Evolutionary conservation across 2,113 vertebrate species (phyloP).

Genomic region (Lathamus discolor): DNA sequence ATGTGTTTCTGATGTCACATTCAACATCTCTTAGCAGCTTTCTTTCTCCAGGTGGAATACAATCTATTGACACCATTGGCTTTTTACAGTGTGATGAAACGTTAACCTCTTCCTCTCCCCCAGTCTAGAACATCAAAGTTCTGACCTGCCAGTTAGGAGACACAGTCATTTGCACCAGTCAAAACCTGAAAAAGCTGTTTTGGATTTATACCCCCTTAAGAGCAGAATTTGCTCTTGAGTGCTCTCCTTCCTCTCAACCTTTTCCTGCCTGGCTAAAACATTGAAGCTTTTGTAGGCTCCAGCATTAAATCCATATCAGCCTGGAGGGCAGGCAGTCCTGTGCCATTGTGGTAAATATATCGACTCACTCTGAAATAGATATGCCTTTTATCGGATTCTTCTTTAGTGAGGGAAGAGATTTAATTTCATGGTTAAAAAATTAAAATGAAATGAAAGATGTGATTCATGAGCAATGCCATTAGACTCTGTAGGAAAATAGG

Average conservation of each 20-base stretch:
- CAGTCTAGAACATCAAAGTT: not conserved
- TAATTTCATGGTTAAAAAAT: not conserved
- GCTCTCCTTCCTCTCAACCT: not conserved
- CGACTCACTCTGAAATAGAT: not conserved
- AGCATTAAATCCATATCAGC: not conserved
- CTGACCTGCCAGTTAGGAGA: not conserved
- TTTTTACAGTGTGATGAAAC: not conserved
- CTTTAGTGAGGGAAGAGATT: slow-evolving; percentile 30
- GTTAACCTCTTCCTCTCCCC: slow-evolving; percentile 8
- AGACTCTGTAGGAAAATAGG: not conserved
- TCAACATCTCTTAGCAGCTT: not conserved
- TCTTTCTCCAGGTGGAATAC: slow-evolving; percentile 10
- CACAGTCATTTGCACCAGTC: not conserved
- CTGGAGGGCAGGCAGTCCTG: not conserved
- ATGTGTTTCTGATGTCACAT: not conserved
- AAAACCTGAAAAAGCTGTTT: not conserved
- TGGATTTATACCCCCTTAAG: not conserved
- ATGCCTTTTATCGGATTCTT: slow-evolving; percentile 40
- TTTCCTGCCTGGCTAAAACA: not conserved
- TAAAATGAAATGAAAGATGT: not conserved
- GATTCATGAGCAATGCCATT: not conserved
- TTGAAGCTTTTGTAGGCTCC: not conserved
- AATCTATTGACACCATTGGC: slow-evolving; percentile 50
- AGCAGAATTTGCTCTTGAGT: not conserved
- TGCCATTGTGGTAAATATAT: not conserved